Evolutionary conservation across 2,113 vertebrate genomes (phyloP).

Genomic region (Tauraco erythrolophus): DNA sequence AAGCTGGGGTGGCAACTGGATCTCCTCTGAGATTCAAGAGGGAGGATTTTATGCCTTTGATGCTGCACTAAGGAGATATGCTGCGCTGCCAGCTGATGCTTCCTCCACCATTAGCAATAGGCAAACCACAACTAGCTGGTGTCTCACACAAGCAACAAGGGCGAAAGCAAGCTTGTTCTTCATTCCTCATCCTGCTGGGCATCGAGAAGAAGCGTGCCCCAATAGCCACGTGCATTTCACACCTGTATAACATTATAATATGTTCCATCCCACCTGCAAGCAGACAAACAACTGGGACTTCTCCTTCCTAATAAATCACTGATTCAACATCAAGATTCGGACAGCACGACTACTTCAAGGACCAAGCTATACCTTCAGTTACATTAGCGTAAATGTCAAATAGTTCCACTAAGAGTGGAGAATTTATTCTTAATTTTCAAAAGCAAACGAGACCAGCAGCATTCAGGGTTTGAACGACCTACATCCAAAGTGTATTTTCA

Average conservation of each 20-base stretch:
- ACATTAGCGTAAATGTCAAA: neutral
- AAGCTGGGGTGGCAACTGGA: neutral
- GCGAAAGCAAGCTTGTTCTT: neutral
- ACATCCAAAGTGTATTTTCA: conserved; percentile 52
- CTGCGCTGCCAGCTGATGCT: neutral
- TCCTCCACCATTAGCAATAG: fast-evolving
- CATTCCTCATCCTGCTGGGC: neutral
- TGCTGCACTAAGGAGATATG: fast-evolving
- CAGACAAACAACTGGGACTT: neutral
- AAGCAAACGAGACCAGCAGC: neutral
- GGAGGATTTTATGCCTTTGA: neutral
- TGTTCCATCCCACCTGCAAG: neutral
- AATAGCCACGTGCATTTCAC: neutral
- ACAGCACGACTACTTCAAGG: neutral
- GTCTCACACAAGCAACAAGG: neutral
- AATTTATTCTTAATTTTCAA: conserved; percentile 5
- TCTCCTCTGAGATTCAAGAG: neutral
- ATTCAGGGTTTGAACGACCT: conserved; percentile 40
- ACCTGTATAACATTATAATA: neutral
- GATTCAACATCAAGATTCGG: neutral
- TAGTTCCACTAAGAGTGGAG: neutral
- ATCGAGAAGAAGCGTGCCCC: neutral
- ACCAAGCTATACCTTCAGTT: neutral
- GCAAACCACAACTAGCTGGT: neutral
- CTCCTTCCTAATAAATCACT: neutral